Conservation (phyloP, 2,888 invertebrate genomes). For the Eueremaeus valkanovi region DNA sequence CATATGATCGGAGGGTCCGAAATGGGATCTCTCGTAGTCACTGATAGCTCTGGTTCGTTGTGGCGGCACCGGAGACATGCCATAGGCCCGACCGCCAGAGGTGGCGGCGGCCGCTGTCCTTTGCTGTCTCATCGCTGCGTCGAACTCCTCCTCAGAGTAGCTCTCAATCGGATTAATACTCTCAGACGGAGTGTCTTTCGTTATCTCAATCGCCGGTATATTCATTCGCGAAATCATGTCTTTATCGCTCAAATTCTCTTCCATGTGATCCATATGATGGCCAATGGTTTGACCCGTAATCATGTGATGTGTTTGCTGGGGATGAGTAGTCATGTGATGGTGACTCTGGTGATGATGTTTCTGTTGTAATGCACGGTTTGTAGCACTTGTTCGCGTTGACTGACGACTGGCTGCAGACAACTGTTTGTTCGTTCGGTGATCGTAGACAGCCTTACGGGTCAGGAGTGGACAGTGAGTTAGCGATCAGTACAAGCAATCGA, state of each 20-base stretch:
- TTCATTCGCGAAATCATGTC: conserved; percentile 58
- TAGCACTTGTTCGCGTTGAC: conserved; percentile 32
- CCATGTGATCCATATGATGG: conserved; percentile 38
- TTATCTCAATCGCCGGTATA: conserved; percentile 66
- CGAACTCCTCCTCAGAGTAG: conserved; percentile 50
- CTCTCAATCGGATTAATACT: conserved; percentile 47
- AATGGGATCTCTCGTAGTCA: conserved; percentile 40
- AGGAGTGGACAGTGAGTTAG: too few species aligned
- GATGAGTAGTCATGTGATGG: not conserved
- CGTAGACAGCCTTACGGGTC: not conserved
- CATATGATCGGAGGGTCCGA: conserved; percentile 38
- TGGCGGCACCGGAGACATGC: conserved; percentile 40
- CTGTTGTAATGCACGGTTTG: conserved; percentile 21
- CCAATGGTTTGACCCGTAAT: conserved; percentile 30
- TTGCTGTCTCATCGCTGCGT: conserved; percentile 42
- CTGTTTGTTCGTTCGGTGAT: conserved; percentile 29
- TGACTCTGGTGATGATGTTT: conserved; percentile 36
- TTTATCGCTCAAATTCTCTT: conserved; percentile 80
- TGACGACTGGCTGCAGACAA: conserved; percentile 12
- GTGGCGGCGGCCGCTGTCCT: not conserved
- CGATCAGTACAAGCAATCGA: too few species aligned
- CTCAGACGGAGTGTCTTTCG: conserved; percentile 70
- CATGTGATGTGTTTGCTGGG: conserved; percentile 24
- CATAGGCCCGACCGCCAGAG: conserved; percentile 9
- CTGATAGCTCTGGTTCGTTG: conserved; percentile 38